phyloP scores from a whole-genome alignment of 2,113 vertebrate genomes.

The Fregetta grallaria region DNA sequence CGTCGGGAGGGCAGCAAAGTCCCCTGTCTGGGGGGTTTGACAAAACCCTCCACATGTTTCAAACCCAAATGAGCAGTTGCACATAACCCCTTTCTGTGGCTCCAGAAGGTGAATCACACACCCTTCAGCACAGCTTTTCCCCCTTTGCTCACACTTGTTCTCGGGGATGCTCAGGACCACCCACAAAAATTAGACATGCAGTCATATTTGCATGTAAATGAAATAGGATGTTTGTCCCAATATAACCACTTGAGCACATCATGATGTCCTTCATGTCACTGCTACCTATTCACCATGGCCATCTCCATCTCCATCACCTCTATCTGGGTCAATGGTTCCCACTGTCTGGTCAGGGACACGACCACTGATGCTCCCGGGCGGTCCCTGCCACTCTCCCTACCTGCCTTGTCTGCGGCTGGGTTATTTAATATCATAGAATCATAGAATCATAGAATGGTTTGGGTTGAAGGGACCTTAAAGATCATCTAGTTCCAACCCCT shows the following conservation, averaged over 20 bases:
- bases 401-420: background rate
- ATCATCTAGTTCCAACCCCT: no score
- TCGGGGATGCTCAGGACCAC: background rate
- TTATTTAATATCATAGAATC: background rate
- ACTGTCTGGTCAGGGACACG: accelerated
- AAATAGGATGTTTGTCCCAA: background rate
- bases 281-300: accelerated
- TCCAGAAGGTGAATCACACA: background rate
- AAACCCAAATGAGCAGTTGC: background rate
- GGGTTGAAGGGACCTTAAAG: no score
- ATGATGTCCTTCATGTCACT: background rate
- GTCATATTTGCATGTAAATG: background rate
- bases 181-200: background rate
- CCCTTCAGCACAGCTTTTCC: background rate
- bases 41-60: background rate
- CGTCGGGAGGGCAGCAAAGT: background rate
- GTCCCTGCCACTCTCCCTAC: background rate
- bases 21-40: background rate
- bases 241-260: background rate
- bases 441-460: no score
- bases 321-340: background rate
- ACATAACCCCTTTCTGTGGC: background rate
- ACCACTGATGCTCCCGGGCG: background rate
- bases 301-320: background rate
- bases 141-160: background rate